phyloP scores from a whole-genome alignment of 2,797 vertebrate species.

The Smutsia gigantea region DNA sequence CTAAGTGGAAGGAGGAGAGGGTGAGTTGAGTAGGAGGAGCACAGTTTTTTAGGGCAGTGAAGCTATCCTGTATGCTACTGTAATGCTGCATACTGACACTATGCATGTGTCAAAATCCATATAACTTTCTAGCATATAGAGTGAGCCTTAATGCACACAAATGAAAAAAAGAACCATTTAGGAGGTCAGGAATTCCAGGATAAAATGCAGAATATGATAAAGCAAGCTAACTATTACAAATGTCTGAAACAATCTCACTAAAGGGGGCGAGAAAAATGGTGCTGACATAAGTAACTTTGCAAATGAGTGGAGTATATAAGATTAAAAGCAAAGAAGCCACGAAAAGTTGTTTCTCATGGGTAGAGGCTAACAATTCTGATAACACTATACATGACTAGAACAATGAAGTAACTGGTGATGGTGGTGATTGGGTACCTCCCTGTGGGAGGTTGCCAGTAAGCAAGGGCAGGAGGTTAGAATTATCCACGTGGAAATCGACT shows the following conservation, averaged over 20 bases:
- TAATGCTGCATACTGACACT: background rate
- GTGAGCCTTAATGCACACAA: background rate
- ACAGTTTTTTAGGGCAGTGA: background rate
- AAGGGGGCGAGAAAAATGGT: background rate
- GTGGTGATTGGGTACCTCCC: background rate
- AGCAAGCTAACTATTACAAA: background rate
- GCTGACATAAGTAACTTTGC: background rate
- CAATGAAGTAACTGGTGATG: background rate
- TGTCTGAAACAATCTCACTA: background rate
- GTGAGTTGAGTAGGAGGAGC: background rate
- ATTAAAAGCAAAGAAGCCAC: background rate
- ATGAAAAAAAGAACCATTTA: background rate
- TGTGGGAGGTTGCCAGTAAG: background rate
- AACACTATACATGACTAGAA: background rate
- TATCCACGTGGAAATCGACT: background rate
- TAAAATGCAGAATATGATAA: background rate
- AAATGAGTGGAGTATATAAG: background rate
- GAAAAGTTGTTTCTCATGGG: background rate
- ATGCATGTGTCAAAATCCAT: background rate
- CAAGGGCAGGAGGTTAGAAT: background rate
- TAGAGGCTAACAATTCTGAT: background rate
- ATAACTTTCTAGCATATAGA: background rate
- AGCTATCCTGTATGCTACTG: background rate
- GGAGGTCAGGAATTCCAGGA: background rate
- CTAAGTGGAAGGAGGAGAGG: background rate